Evolutionary conservation across 2,113 vertebrate genomes (phyloP).

Genomic region (Ammodramus savannarum): DNA sequence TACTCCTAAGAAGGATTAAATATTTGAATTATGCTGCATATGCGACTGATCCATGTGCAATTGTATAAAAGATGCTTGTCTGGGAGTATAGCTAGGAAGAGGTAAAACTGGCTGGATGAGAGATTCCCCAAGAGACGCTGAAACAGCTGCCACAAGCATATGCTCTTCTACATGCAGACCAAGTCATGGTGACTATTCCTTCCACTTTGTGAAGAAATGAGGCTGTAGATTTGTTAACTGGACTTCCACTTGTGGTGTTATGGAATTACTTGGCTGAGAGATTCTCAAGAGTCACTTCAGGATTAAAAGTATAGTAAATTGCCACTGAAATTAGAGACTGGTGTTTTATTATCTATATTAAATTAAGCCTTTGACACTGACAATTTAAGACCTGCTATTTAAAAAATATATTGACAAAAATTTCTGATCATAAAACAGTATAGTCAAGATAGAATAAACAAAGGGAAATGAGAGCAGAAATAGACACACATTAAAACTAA

Average conservation of each 20-base stretch:
- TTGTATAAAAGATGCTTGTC: neutral
- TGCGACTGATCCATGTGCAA: neutral
- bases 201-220: neutral
- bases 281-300: neutral
- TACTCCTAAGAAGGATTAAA: neutral
- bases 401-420: neutral
- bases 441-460: neutral
- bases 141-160: neutral
- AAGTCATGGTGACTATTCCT: neutral
- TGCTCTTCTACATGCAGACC: neutral
- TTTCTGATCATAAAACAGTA: neutral
- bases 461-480: neutral
- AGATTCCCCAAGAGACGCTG: neutral
- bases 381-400: neutral
- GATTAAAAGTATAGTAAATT: neutral
- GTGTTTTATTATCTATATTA: neutral
- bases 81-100: neutral
- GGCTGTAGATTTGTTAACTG: neutral
- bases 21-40: neutral
- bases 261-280: neutral
- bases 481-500: neutral
- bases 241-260: neutral
- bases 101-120: neutral
- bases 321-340: neutral
- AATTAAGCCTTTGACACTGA: neutral